Conservation (phyloP, 2,888 invertebrate species). For the Sabellastarte sp. region DNA sequence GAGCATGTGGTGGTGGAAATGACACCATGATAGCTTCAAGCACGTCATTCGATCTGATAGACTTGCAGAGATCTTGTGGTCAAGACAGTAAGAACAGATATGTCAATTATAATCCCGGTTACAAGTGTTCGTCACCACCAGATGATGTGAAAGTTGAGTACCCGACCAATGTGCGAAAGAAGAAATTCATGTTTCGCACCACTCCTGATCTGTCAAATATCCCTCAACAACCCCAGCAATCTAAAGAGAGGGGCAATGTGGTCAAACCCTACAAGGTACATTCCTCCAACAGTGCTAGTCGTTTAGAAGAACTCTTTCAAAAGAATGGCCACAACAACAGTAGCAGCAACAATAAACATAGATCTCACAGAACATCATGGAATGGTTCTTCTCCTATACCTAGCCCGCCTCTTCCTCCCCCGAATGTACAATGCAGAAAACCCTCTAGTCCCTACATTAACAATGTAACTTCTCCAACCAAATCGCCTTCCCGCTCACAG, state of each 20-base stretch:
- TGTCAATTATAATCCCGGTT: constrained; percentile 25
- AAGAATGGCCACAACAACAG: neutral
- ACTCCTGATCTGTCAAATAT: too few relatives aligned
- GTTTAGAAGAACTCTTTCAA: neutral
- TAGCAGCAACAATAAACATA: neutral
- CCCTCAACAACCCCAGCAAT: too few relatives aligned
- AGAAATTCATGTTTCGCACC: neutral
- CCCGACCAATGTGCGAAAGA: neutral
- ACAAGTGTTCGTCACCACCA: constrained; percentile 27
- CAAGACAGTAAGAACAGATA: constrained; percentile 12
- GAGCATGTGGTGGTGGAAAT: neutral
- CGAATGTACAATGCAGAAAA: neutral
- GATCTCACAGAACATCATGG: neutral
- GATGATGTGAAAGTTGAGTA: too few relatives aligned
- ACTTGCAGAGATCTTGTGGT: neutral
- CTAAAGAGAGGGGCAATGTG: too few relatives aligned
- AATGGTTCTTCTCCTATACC: neutral
- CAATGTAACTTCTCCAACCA: neutral
- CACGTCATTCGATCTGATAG: neutral
- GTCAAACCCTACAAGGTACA: neutral
- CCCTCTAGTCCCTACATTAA: neutral
- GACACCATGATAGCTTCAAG: neutral
- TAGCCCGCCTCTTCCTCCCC: neutral
- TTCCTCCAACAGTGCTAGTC: neutral
- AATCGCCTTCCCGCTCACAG: neutral